phyloP scores from a whole-genome alignment of 2,113 vertebrate genomes.

The Albula goreensis region DNA sequence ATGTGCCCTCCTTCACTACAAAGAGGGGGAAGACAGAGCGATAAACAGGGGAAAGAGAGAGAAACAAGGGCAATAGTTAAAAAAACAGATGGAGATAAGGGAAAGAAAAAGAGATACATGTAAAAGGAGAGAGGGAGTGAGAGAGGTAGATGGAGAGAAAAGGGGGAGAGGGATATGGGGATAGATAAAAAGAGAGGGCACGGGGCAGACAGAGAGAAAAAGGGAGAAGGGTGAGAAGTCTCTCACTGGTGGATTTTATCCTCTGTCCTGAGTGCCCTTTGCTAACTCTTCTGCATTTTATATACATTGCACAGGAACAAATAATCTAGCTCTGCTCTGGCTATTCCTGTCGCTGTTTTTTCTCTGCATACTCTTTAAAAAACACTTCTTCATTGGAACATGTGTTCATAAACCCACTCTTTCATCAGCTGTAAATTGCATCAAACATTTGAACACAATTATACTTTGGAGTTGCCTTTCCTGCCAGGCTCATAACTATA shows the following conservation, averaged over 20 bases:
- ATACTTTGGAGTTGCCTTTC: not conserved
- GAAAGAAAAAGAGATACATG: conserved; percentile 14
- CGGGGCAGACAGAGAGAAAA: not conserved
- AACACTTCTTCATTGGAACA: not conserved
- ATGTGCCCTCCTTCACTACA: conserved; percentile 8
- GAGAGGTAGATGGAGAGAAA: not conserved
- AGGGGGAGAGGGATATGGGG: not conserved
- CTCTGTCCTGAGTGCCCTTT: not conserved
- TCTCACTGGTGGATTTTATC: conserved; percentile 46
- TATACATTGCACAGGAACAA: not conserved
- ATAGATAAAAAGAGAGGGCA: not conserved
- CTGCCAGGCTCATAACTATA: no score
- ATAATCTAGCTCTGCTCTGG: not conserved
- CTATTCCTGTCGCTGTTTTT: not conserved
- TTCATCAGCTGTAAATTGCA: no score
- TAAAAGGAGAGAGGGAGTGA: conserved; percentile 18
- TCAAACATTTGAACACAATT: not conserved
- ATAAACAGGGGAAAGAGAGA: not conserved
- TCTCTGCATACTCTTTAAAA: not conserved
- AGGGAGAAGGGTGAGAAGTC: conserved; percentile 14
- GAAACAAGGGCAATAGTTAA: not conserved
- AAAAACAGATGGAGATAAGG: not conserved
- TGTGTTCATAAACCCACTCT: not conserved
- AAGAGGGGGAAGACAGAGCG: not conserved
- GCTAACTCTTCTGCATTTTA: not conserved